Evolutionary conservation across 1,140 invertebrate species (phyloP), one percentile per base, ranked within the genome.

Genomic region (Drosophila sechellia): DNA sequence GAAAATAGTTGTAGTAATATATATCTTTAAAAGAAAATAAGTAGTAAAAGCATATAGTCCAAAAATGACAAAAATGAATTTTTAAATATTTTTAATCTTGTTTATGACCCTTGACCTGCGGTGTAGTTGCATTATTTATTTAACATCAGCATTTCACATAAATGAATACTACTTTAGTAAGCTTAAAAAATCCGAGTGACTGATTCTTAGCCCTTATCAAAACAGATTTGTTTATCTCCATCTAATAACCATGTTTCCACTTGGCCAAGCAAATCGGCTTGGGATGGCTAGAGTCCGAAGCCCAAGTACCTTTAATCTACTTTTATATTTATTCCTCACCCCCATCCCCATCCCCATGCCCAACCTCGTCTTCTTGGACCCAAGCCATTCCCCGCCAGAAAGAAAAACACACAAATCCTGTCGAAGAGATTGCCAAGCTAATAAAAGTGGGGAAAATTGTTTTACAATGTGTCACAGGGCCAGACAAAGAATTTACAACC

Each of bases 391-490:
- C 37, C 55, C 39, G 2, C 39, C 31, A 52, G 39, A 63, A 50
- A 50, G 50, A 64, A 40, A 54, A 22, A 48, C 40, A 53, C 49
- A 58, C 42, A 53, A 39, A 75, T 75, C 53, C 54, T 46, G 40
- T 34, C 20, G 37, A 68, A 74, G 57, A 70, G 52, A 40, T 58
- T 59, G 54, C 22, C 64, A 37, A 15, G 49, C 48, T 43, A 53
- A 71, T 60, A 68, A 81, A 56, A 81, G 78, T 80, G 70, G 31
- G 48, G 39, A 71, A 87, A 72, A 89, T 72, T 87, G 83, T 87
- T 86, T 86, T 86, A 86, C 79, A 86, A 87, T 66, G 48, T 78
- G 77, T 74, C 78, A 79, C 78, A 75, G 27, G 53, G 31, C 55
- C 43, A 54, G 20, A 56, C 68, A 71, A 60, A 69, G 73, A 77